Base-by-base conservation (phyloP, 1,140 invertebrate species). In the Thrips palmi region DNA sequence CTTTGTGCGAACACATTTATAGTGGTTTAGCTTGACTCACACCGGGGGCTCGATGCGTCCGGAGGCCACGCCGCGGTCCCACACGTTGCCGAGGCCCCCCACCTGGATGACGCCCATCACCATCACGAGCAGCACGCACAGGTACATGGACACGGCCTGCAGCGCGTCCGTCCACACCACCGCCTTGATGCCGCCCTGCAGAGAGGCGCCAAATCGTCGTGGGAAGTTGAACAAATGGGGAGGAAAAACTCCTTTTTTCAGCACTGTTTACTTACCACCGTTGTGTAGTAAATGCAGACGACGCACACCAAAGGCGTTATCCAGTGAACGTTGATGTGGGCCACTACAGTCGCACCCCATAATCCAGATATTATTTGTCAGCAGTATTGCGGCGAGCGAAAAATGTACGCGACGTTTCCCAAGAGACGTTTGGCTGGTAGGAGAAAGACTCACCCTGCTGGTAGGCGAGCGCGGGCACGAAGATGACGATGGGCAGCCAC, bases 401-500 rank as follows among this genome's bases (percentile, higher is more conserved):
- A 37, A 27, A 37, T n/a, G n/a, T n/a, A n/a, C n/a, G n/a, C n/a
- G n/a, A n/a, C n/a, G n/a, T n/a, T n/a, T n/a, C n/a, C n/a, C n/a
- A n/a, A n/a, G n/a, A n/a, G n/a, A n/a, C n/a, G n/a, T n/a, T n/a
- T n/a, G n/a, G n/a, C n/a, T n/a, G n/a, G n/a, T n/a, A n/a, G n/a
- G n/a, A n/a, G n/a, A n/a, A n/a, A n/a, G n/a, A n/a, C 3, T 29
- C 52, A 63, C 63, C 67, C 45, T 70, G 57, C 42, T 65, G 59
- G 38, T 74, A 71, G 1, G 70, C 70, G 42, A 72, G 45, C 2
- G 71, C 55, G 7, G 71, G 70, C 2, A 72, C 64, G 46, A 73
- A 74, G 27, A 71, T 64, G 2, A 71, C 66, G 8, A 74, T 61
- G 0, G 71, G 71, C 5, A 72, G 70, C 57, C 87, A 91, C 43